A percentile compares a stretch with the other conserved stretches of the same genome.
phyloP scores from a whole-genome alignment of 2,797 vertebrate species.

The Otolemur crassicaudatus region DNA sequence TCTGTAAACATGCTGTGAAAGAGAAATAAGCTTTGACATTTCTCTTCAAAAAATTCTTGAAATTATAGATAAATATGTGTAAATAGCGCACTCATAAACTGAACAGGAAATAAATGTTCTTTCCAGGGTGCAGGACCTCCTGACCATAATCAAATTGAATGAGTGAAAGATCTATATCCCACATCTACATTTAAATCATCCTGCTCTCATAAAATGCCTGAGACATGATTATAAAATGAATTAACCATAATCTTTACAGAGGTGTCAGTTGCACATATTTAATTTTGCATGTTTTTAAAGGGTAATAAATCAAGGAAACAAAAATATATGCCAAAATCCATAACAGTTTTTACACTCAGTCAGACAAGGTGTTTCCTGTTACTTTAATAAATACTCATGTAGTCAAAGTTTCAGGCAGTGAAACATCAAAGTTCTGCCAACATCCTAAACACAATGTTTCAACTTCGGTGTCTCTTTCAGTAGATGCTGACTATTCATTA shows the following conservation, averaged over 20 bases:
- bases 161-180: slow-evolving; percentile 55
- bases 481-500: background rate
- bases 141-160: slow-evolving; percentile 43
- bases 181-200: slow-evolving; percentile 38
- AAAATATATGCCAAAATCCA: slow-evolving; percentile 51
- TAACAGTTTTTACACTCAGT: slow-evolving; percentile 39
- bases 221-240: slow-evolving; percentile 70
- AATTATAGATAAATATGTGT: background rate
- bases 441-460: background rate
- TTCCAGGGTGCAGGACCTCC: background rate
- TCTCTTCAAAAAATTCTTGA: slow-evolving; percentile 34
- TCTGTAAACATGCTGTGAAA: slow-evolving; percentile 30
- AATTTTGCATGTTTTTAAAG: slow-evolving; percentile 73
- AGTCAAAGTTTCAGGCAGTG: background rate
- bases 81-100: slow-evolving; percentile 54
- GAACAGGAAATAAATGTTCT: slow-evolving; percentile 44
- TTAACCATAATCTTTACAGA: slow-evolving; percentile 65
- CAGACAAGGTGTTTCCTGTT: slow-evolving; percentile 2
- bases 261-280: slow-evolving; percentile 63
- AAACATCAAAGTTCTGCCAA: background rate
- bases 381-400: slow-evolving; percentile 44
- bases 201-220: slow-evolving; percentile 25
- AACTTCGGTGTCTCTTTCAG: background rate
- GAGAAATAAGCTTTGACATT: slow-evolving; percentile 51
- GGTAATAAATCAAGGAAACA: slow-evolving; percentile 62